Percentiles rank a stretch among this genome's conserved stretches.
Conservation (phyloP, 2,797 vertebrate species). For the Xiphorhynchus erythropygius region DNA sequence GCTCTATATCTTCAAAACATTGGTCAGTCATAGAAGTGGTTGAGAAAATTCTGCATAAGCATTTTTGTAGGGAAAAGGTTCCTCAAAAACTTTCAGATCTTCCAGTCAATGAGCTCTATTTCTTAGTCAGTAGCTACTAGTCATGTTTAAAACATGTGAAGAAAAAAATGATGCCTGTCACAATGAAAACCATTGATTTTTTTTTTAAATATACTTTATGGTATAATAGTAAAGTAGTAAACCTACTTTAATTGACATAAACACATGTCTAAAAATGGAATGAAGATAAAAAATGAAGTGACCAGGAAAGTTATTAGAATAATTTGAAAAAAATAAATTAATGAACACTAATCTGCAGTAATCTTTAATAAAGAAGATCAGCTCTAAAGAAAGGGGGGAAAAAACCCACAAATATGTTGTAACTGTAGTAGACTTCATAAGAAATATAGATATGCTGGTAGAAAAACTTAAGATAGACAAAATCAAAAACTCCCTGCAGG, state of each 20-base stretch:
- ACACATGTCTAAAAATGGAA: not conserved
- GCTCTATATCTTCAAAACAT: not conserved
- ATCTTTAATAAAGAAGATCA: not conserved
- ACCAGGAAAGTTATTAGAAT: not conserved
- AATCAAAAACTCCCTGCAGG: not conserved
- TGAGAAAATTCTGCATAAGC: not conserved
- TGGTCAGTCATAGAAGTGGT: not conserved
- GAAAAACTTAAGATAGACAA: not conserved
- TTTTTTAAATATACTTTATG: not conserved
- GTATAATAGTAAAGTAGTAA: not conserved
- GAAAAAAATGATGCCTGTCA: not conserved
- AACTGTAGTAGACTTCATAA: not conserved
- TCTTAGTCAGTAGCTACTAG: not conserved
- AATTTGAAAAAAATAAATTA: not conserved
- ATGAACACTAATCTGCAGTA: not conserved
- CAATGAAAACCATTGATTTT: not conserved
- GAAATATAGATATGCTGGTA: not conserved
- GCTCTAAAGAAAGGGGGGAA: rapidly evolving
- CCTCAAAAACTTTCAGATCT: not conserved
- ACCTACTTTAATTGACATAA: not conserved
- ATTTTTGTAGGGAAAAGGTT: not conserved
- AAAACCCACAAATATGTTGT: not conserved
- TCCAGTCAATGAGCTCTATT: not conserved
- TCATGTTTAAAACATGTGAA: not conserved
- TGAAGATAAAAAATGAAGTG: not conserved